Base-by-base conservation (phyloP, 2,797 vertebrate genomes). In the Cyclopterus lumpus region DNA sequence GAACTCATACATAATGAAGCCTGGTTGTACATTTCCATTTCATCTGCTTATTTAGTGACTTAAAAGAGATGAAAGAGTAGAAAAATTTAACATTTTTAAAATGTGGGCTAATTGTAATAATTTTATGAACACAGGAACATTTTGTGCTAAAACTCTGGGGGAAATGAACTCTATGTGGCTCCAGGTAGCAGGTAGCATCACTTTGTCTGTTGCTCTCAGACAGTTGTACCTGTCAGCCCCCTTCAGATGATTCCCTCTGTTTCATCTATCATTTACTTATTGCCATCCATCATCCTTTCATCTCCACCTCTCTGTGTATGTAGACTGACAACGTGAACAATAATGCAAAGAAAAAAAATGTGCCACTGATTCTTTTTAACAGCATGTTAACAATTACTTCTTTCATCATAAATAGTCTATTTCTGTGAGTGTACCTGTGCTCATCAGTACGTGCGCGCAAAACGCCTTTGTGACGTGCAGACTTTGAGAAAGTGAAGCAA, bases 281-380 rank as follows among this genome's bases (percentile, higher is more conserved):
- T 78, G 74, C 72, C 80, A 89, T 92, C 88, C 87, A 89, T 93
- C 91, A 91, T 89, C 85, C 90, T 91, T 91, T 91, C 86, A 91
- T 93, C 89, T 87, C 61, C 46, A 24, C 61, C 71, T 81, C 78
- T 83, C 75, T 66, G 49, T 68, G 78, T 88, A 79, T 90, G 90
- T 77, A 75, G 62, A 77, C 75, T 73, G 82, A 91, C 88, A 87
- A 87, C 87, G 15, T 65, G 62, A 61, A 70, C 66, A 74, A 78
- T 75, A 63, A 83, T 69, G 80, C 32, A 75, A 80, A 73, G 75
- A 79, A 71, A 86, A 82, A 86, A 86, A 68, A 65, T 61, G 73
- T 66, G 55, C 55, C 16, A 7, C 59, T 46, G 75, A 69, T 40
- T 40, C 46, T 78, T 77, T 46, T 77, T 34, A 48, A 28, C 15